phyloP scores from a whole-genome alignment of 2,797 vertebrate species.

The Cirrhinus mrigala region DNA sequence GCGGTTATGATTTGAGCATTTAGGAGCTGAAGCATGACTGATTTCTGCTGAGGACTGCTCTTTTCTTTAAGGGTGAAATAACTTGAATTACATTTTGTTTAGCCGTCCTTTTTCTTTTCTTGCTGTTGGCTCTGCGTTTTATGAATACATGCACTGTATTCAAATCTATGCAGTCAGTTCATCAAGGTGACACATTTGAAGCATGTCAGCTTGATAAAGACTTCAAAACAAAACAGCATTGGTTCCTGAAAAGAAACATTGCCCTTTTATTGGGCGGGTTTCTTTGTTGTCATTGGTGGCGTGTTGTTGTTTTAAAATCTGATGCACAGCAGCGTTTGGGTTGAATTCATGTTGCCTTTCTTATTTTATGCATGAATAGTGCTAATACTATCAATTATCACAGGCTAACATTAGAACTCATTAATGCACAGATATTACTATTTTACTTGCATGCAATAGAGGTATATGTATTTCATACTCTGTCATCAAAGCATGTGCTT shows the following conservation, averaged over 20 bases:
- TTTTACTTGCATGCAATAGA: slow-evolving; percentile 61
- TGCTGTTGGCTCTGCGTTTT: slow-evolving; percentile 16
- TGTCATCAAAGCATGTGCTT: slow-evolving; percentile 64
- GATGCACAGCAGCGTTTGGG: slow-evolving; percentile 44
- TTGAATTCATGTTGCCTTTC: slow-evolving; percentile 27
- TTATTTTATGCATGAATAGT: slow-evolving; percentile 33
- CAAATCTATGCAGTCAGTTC: slow-evolving; percentile 36
- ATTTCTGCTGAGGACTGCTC: slow-evolving; percentile 27
- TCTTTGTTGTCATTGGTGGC: slow-evolving; percentile 52
- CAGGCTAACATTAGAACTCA: slow-evolving; percentile 17
- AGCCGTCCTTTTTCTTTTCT: slow-evolving; percentile 11
- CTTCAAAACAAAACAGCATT: slow-evolving; percentile 42
- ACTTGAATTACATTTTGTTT: slow-evolving; percentile 25
- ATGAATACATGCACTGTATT: slow-evolving; percentile 37
- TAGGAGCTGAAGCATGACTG: slow-evolving; percentile 43
- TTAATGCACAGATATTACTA: slow-evolving; percentile 40
- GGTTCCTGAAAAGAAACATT: slow-evolving; percentile 58
- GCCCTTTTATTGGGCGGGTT: slow-evolving; percentile 42
- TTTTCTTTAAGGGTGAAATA: slow-evolving; percentile 48
- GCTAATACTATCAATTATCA: slow-evolving; percentile 26
- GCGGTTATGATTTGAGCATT: slow-evolving; percentile 41
- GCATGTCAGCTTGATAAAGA: slow-evolving; percentile 31
- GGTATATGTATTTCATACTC: slow-evolving; percentile 25
- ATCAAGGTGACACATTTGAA: slow-evolving; percentile 29
- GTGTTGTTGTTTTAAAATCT: slow-evolving; percentile 55